Base-by-base conservation (phyloP, 2,888 invertebrate genomes). In the Lutraria lutraria region DNA sequence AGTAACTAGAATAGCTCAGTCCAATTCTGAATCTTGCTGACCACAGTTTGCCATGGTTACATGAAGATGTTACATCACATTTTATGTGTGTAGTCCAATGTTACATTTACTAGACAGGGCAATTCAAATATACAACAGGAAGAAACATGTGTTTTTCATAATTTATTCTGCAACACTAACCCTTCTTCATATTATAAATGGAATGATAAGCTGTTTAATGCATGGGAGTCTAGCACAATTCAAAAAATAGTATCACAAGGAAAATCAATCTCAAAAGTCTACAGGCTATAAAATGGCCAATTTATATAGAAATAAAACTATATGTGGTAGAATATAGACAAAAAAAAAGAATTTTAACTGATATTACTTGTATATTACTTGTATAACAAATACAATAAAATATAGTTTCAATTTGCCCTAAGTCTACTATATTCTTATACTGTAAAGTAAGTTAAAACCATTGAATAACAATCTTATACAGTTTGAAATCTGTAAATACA, bases 111-210 rank as follows among this genome's bases (percentile, higher is more conserved):
- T 4, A 43, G 43, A 43, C 43, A 43, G 43, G 43, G 8, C 43
- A 43, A 43, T 4, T 43, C 8, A 43, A 43, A 43, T 4, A 43
- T 8, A 43, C 43, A 43, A 43, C 43, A 43, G 8, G 8, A 2
- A 43, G 43, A 43, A 43, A 43, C 43, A 43, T 4, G 43, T 25
- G 21, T n/a, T 82, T 82, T 82, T 82, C 25, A 21, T 60, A 60
- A 31, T 82, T 82, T 82, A 82, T 82, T 82, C 34, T 52, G 53
- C 63, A 56, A 82, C 34, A 82, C 82, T 82, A 82, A 82, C 60
- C 21, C 34, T 19, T 82, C 21, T n/a, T 82, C 82, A 82, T 25
- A n/a, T 25, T 60, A 34, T 60, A 31, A 25, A 82, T 82, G 82
- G 82, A 82, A 82, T 82, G 82, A 82, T 34, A 34, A 60, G 82